A percentile compares a stretch with the other conserved stretches of the same genome.
Evolutionary conservation across 2,113 vertebrate species (phyloP).

Genomic region (Nematolebias whitei): DNA sequence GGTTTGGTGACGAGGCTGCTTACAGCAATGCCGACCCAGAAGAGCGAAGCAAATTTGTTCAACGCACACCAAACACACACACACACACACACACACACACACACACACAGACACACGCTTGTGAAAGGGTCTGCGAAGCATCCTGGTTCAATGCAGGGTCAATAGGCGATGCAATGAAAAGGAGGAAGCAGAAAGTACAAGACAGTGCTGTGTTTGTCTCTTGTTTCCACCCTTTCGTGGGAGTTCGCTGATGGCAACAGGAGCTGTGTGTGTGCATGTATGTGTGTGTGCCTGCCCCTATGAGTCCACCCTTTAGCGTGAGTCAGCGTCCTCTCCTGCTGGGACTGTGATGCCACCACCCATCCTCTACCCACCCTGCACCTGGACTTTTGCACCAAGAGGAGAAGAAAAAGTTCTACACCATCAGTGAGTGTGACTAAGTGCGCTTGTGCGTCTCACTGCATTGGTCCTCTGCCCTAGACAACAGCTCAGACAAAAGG

Average conservation of each 20-base stretch:
- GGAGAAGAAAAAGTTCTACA: constrained; percentile 59
- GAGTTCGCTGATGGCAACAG: constrained; percentile 60
- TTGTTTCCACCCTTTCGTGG: constrained; percentile 58
- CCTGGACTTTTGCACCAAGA: constrained; percentile 70
- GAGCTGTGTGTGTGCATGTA: constrained; percentile 49
- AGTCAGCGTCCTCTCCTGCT: constrained; percentile 77
- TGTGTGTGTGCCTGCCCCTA: constrained; percentile 48
- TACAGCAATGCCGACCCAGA: constrained; percentile 57
- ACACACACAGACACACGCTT: constrained; percentile 35
- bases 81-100: constrained; percentile 42
- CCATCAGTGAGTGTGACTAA: constrained; percentile 61
- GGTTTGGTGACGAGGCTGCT: constrained; percentile 66
- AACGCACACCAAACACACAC: constrained; percentile 46
- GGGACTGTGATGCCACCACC: constrained; percentile 80
- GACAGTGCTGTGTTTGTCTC: constrained; percentile 55
- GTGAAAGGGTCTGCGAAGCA: constrained; percentile 39
- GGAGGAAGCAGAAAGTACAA: constrained; percentile 30
- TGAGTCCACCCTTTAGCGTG: constrained; percentile 69
- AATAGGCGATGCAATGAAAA: constrained; percentile 37
- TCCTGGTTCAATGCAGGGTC: constrained; percentile 68
- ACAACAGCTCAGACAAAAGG: constrained; percentile 72
- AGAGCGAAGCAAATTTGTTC: constrained; percentile 73
- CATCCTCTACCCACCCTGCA: constrained; percentile 79
- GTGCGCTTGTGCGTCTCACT: constrained; percentile 58
- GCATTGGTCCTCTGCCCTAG: constrained; percentile 70